Base-by-base conservation (phyloP, 2,113 vertebrate species). In the Nycticryphes semicollaris region DNA sequence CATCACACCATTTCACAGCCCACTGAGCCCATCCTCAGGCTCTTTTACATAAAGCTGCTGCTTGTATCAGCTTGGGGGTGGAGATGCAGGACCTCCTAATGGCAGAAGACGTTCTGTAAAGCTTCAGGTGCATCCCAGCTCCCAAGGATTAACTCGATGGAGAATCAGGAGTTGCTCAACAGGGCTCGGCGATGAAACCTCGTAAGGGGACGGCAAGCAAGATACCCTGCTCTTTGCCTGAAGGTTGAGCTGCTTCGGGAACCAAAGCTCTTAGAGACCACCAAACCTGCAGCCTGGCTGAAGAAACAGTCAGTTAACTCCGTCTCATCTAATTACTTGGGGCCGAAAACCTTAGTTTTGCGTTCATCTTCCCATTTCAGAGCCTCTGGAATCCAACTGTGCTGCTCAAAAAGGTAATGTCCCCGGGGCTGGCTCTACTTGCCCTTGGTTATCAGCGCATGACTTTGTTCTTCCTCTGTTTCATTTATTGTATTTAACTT, bases 241-340 rank as follows among this genome's bases (percentile, higher is more conserved):
- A 2, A 57, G 7, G 1, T 4, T 77, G 33, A 89, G 37, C 27
- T 3, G 3, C n/a, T 54, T 28, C 0, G 0, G 60, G 75, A 82
- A 83, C 2, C n/a, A 74, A 50, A 74, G 66, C 35, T 54, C 41
- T 66, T 39, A 41, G 2, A 79, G 24, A 33, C 3, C 18, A 41
- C 51, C 31, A 14, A 9, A 47, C 30, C 37, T 22, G 12, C 67
- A 80, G 81, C 43, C 25, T 14, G 10, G 11, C 62, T 4, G 1
- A 70, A 47, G 25, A 59, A 80, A 39, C 14, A 41, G 31, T 9
- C 11, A 2, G 8, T n/a, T 25, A 73, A 54, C 17, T 3, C 12
- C 0, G 0, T 31, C 59, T n/a, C 45, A 35, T 8, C 25, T 63
- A 7, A 33, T 8, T 10, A 43, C 23, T 64, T 12, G 23, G 30